Percentiles rank a stretch among this genome's conserved stretches.
Evolutionary conservation across 2,888 invertebrate genomes (phyloP).

Genomic region (Bugula neritina): DNA sequence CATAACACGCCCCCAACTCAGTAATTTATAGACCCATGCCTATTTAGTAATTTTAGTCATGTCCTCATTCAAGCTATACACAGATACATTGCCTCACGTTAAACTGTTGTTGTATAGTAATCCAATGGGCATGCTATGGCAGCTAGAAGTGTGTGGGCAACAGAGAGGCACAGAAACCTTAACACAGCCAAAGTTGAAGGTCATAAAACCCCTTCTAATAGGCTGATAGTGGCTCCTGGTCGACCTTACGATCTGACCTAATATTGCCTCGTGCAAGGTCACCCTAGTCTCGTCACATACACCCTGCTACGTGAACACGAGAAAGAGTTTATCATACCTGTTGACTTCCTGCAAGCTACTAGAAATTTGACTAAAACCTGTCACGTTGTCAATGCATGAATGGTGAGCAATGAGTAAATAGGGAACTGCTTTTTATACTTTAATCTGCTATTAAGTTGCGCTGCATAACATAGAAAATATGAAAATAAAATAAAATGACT

Average conservation of each 20-base stretch:
- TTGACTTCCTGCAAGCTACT: neutral
- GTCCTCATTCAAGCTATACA: neutral
- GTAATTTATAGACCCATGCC: too few species aligned
- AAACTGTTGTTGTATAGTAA: too few species aligned
- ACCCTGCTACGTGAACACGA: neutral
- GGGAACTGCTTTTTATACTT: too few species aligned
- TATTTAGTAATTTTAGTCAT: too few species aligned
- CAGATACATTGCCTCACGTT: too few species aligned
- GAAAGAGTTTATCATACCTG: constrained; percentile 14
- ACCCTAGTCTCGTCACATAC: constrained; percentile 16
- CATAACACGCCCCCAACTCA: too few species aligned
- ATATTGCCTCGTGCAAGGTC: neutral
- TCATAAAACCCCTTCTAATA: neutral
- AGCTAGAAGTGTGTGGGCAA: neutral
- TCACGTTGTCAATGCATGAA: neutral
- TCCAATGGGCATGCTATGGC: too few species aligned
- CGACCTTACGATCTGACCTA: constrained; percentile 13
- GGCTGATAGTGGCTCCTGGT: neutral
- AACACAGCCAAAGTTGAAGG: neutral
- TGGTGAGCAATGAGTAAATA: too few species aligned
- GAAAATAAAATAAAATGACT: too few species aligned
- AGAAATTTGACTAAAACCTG: neutral
- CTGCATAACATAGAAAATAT: neutral
- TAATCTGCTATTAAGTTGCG: too few species aligned
- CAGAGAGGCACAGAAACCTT: neutral